Conservation (phyloP, 2,888 invertebrate species). For the Myathropa florea region DNA sequence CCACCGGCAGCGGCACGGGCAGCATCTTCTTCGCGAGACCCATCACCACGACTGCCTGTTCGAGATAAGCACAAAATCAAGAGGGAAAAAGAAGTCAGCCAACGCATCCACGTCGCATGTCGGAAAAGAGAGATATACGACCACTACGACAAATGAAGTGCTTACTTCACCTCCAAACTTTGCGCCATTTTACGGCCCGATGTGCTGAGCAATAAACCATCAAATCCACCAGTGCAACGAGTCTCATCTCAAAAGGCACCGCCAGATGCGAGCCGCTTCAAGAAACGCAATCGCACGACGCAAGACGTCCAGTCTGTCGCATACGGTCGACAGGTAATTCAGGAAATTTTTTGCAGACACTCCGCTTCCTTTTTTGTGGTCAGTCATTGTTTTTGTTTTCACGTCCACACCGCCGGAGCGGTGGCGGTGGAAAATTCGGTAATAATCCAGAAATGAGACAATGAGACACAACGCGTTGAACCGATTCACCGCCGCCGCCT, state of each 20-base stretch:
- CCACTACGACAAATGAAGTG: conserved; percentile 49
- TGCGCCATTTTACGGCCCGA: conserved; percentile 14
- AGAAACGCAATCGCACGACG: conserved; percentile 13
- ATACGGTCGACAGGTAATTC: conserved; percentile 61
- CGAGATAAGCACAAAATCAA: conserved; percentile 11
- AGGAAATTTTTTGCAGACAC: conserved; percentile 62
- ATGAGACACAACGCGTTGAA: conserved; percentile 28
- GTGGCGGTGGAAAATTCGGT: conserved; percentile 50
- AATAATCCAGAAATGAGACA: conserved; percentile 43
- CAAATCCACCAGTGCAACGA: conserved; percentile 21
- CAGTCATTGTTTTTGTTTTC: conserved; percentile 42
- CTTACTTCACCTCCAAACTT: conserved; percentile 48
- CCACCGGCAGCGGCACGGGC: neutral
- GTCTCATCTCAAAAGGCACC: conserved; percentile 56
- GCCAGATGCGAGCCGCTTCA: conserved; percentile 33
- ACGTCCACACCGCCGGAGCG: conserved; percentile 4
- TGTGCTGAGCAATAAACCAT: conserved; percentile 49
- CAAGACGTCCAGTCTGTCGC: conserved; percentile 7
- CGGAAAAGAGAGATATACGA: conserved; percentile 34
- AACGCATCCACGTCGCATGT: conserved; percentile 28
- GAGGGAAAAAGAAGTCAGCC: neutral
- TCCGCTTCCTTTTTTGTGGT: conserved; percentile 61
- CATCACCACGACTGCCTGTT: neutral
- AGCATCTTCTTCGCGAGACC: neutral
- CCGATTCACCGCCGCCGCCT: conserved; percentile 6